Percentiles rank a stretch among this genome's conserved stretches.
Evolutionary conservation across 2,888 invertebrate genomes (phyloP).

Genomic region (Dichetophora obliterata): DNA sequence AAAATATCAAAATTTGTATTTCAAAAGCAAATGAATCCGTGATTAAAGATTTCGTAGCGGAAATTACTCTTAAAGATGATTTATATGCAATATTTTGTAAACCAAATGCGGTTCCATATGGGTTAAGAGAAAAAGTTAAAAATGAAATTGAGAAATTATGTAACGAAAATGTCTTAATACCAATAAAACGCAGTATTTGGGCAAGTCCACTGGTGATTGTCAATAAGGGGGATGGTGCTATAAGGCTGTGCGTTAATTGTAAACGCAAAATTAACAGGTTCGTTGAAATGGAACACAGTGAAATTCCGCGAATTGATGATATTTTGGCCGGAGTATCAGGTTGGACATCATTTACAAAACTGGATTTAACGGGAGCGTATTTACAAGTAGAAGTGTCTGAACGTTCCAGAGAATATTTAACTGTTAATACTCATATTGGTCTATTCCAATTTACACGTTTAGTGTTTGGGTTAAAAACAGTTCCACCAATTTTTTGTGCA

Average conservation of each 20-base stretch:
- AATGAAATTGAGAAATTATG: neutral
- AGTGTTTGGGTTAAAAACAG: constrained; percentile 27
- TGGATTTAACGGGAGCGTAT: constrained; percentile 37
- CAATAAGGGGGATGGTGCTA: constrained; percentile 35
- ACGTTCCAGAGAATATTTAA: constrained; percentile 36
- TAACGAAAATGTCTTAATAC: neutral
- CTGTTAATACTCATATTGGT: constrained; percentile 37
- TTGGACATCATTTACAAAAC: constrained; percentile 34
- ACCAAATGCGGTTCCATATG: constrained; percentile 4
- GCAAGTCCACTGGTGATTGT: constrained; percentile 31
- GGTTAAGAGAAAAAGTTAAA: constrained; percentile 12
- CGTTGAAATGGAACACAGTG: constrained; percentile 23
- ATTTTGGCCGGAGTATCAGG: constrained; percentile 25
- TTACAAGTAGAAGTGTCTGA: constrained; percentile 38
- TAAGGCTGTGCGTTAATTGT: constrained; percentile 37
- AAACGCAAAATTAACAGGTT: constrained; percentile 20
- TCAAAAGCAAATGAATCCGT: too few species aligned
- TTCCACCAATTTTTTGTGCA: too few species aligned
- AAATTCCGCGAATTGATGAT: constrained; percentile 27
- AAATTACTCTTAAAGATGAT: neutral
- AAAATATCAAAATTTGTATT: too few species aligned
- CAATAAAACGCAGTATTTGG: constrained; percentile 20
- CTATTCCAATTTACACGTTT: constrained; percentile 18
- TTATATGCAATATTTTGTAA: constrained; percentile 7
- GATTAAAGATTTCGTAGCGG: neutral